Percentiles rank a stretch among this genome's conserved stretches.
These are phyloP conservation scores for Eupeodes corollae DNA, from an alignment of 1,140 invertebrate genomes.

Conservation along the genomic window DNA sequence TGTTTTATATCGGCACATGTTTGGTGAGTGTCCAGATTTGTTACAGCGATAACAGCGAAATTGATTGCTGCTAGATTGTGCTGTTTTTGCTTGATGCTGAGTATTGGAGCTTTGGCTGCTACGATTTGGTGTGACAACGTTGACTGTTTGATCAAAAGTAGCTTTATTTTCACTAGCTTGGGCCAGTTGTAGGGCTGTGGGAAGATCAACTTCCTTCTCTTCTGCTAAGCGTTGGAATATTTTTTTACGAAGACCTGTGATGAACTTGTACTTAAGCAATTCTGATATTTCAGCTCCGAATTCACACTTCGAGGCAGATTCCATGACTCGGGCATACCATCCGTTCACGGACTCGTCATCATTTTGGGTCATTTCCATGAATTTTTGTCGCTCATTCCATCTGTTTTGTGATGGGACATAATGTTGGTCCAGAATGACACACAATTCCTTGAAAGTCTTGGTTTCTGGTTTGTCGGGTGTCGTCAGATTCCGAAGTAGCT, in stretches of 20 bases:
- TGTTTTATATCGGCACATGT: conserved; percentile 1
- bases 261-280: background rate
- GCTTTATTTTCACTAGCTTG: no score
- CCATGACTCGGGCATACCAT: conserved; percentile 1
- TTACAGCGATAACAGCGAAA: background rate
- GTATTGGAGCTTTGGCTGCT: background rate
- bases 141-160: no score
- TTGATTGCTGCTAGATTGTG: background rate
- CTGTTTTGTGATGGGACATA: background rate
- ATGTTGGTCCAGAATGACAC: background rate
- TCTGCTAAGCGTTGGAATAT: conserved; percentile 1
- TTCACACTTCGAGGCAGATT: background rate
- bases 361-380: background rate
- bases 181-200: no score
- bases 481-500: background rate
- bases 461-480: background rate
- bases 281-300: background rate
- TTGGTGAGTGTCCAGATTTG: no score
- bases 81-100: no score
- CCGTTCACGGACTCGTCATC: background rate
- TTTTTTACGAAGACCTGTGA: background rate
- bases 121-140: background rate
- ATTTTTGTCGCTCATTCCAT: background rate
- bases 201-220: background rate
- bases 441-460: conserved; percentile 1